Base-by-base conservation (phyloP, 2,888 invertebrate genomes). In the Andrena fulva region DNA sequence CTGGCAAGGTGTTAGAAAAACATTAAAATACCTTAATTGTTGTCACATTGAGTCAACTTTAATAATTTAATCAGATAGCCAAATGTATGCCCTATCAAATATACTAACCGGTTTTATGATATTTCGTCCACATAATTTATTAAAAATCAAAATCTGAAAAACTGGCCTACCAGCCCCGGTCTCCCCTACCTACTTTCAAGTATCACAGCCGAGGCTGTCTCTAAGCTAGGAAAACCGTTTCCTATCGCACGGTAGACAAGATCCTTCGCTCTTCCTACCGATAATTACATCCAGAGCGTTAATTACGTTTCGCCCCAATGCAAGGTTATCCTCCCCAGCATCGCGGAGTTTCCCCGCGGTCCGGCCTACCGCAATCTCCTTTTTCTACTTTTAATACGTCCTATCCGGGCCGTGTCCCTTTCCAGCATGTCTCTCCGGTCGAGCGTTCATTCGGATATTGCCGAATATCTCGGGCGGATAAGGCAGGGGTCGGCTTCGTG, bases 391-490 rank as follows among this genome's bases (percentile, higher is more conserved):
- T 87, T 82, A 81, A 85, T 85, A 86, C 82, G 33, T 72, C 82
- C 79, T 82, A 80, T 72, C 68, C 79, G 64, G 33, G 7, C 24
- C 70, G 67, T 63, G 74, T 81, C 78, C 63, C 80, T 80, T 64
- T 69, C 62, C 64, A 69, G 76, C 63, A 84, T 85, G 77, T 84
- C 84, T 85, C 80, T 84, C 78, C 81, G 77, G 68, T 85, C 85
- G 87, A 88, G 85, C 88, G 86, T 90, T 90, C 87, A 90, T 91
- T 90, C 90, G 89, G 89, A 92, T 91, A 92, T 92, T 89, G 89
- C 88, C 89, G 87, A 87, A 91, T 89, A 89, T 90, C 86, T 89
- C 90, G 86, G 80, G 59, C 80, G 86, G 87, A 90, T 90, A 90
- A 90, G 80, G 82, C 80, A 79, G 62, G 76, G 77, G 84, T 82